These are phyloP conservation scores for Catocala fraxini DNA, from an alignment of 2,888 invertebrate genomes.

Conservation along the genomic window DNA sequence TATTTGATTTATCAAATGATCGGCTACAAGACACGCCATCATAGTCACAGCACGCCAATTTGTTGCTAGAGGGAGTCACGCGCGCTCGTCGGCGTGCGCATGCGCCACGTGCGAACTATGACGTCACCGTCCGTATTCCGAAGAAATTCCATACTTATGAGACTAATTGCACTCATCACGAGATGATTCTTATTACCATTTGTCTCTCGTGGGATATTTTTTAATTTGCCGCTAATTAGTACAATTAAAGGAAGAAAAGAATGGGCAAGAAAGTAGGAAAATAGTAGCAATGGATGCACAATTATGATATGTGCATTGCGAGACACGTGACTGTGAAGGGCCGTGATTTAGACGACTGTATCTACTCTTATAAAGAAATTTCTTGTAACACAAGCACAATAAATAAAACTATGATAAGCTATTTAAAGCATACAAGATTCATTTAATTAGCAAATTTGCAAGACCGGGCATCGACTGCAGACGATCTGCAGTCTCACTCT, in stretches of 20 bases:
- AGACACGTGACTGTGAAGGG: too few relatives aligned
- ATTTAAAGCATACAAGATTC: too few relatives aligned
- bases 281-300: too few relatives aligned
- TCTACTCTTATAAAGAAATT: too few relatives aligned
- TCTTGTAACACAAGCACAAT: too few relatives aligned
- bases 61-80: conserved; percentile 12
- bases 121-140: not conserved
- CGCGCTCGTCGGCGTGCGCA: not conserved
- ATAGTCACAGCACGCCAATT: conserved; percentile 9
- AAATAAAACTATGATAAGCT: too few relatives aligned
- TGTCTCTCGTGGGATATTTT: not conserved
- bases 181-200: conserved; percentile 1
- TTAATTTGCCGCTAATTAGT: not conserved
- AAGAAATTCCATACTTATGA: conserved; percentile 1
- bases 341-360: too few relatives aligned
- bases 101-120: not conserved
- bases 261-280: too few relatives aligned
- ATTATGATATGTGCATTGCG: too few relatives aligned
- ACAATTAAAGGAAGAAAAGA: not conserved
- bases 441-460: too few relatives aligned
- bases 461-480: too few relatives aligned
- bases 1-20: conserved; percentile 2
- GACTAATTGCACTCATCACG: not conserved
- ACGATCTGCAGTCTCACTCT: too few relatives aligned
- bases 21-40: conserved; percentile 7